Evolutionary conservation across 2,888 invertebrate species (phyloP).

Genomic region (Dasysyrphus albostriatus): DNA sequence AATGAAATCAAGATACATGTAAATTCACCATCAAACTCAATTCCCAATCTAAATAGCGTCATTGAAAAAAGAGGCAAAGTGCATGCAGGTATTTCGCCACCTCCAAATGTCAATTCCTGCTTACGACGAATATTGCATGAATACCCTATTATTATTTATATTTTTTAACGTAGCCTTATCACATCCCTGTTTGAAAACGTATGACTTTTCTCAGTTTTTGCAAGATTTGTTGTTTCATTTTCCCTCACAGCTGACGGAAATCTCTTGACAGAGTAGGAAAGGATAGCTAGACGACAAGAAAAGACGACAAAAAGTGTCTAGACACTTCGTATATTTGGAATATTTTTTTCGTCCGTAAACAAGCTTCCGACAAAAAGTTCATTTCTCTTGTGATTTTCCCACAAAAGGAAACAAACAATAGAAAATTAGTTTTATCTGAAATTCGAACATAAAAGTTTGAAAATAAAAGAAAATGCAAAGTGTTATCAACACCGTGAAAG

Average conservation of each 20-base stretch:
- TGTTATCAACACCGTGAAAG: slow-evolving; percentile 97
- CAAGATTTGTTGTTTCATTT: slow-evolving; percentile 44
- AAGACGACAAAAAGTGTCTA: slow-evolving; percentile 45
- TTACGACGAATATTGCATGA: too few relatives aligned
- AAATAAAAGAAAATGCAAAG: slow-evolving; percentile 91
- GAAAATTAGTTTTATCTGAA: background rate
- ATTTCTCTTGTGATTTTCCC: slow-evolving; percentile 40
- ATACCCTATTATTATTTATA: background rate
- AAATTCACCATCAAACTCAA: too few relatives aligned
- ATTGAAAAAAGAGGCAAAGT: too few relatives aligned
- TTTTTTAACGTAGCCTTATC: background rate
- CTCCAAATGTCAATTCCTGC: too few relatives aligned
- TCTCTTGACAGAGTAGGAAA: slow-evolving; percentile 28
- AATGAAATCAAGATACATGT: too few relatives aligned
- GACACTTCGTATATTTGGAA: slow-evolving; percentile 48
- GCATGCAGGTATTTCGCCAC: too few relatives aligned
- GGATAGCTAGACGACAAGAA: slow-evolving; percentile 36
- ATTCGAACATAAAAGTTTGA: slow-evolving; percentile 1
- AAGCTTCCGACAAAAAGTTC: slow-evolving; percentile 54
- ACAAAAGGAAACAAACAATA: slow-evolving; percentile 28
- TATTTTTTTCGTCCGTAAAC: slow-evolving; percentile 68
- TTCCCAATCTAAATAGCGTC: too few relatives aligned
- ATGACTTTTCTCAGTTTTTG: background rate
- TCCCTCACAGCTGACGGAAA: slow-evolving; percentile 47
- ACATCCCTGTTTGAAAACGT: slow-evolving; percentile 23